Base-by-base conservation (phyloP, 2,888 invertebrate genomes). In the Amiota minor region DNA sequence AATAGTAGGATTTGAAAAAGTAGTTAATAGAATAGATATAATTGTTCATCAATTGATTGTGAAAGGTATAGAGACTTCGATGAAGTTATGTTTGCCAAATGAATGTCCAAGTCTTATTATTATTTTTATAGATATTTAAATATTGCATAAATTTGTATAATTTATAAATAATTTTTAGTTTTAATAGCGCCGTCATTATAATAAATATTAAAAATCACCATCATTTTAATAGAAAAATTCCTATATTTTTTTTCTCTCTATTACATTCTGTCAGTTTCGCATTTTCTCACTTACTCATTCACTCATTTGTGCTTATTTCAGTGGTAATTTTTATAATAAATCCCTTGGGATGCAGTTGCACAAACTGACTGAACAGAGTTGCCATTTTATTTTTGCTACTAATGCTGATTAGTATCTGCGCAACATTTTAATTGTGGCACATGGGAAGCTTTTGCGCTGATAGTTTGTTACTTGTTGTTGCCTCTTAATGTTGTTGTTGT, bases 141-240 rank as follows among this genome's bases (percentile, higher is more conserved):
- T 53, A 68, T 59, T 50, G 62, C 62, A 62, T 62, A 62, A 35
- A 62, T 62, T 62, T 62, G 67, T 46, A 68, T 68, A 68, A 46
- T 68, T 68, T 68, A 68, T 68, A 68, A 68, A 68, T 68, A 68
- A 68, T 68, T 68, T 68, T 12, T 9, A 45, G 50, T 53, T 68
- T 68, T 68, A 50, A 68, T 68, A 53, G 67, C 67, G 16, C 35
- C 35, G 35, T 45, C 67, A 68, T 68, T 68, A 68, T 18, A 68
- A 68, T 53, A 68, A 68, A 68, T 68, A 68, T 14, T 20, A 47
- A 23, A 18, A 20, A 53, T 53, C 9, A 23, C 35, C 35, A 35
- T 35, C 6, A 35, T 35, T 35, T 35, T 35, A 35, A 35, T 35
- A 35, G 6, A 35, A 6, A 35, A 35, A 35, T 35, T 35, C 35